A percentile compares a stretch with the other conserved stretches of the same genome.
Conservation (phyloP, 2,113 vertebrate species). For the Chaetodon auriga region DNA sequence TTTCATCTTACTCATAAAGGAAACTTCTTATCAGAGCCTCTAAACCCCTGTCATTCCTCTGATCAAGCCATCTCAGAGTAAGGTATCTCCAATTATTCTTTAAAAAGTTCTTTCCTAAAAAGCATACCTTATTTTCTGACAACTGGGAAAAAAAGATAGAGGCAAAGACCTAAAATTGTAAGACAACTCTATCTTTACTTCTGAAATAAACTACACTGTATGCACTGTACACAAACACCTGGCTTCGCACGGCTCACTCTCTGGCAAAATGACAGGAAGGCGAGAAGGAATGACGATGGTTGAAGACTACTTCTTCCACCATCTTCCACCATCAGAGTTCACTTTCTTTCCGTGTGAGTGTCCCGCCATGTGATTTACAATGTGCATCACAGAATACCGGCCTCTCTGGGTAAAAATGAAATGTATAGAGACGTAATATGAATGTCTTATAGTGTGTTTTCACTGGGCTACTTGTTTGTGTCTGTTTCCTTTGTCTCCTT, state of each 20-base stretch:
- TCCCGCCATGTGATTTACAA: background rate
- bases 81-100: background rate
- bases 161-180: background rate
- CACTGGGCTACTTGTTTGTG: background rate
- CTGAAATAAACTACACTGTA: background rate
- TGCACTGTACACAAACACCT: background rate
- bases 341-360: background rate
- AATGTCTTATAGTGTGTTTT: background rate
- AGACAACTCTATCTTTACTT: background rate
- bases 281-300: background rate
- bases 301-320: background rate
- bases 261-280: background rate
- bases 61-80: background rate
- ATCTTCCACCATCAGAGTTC: background rate
- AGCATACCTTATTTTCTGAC: background rate
- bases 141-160: background rate
- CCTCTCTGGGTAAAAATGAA: background rate
- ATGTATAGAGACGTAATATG: background rate
- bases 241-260: background rate
- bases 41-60: background rate
- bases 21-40: constrained; percentile 3
- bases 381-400: background rate
- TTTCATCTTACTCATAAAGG: constrained; percentile 17
- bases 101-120: background rate
- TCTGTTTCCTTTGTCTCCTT: background rate